Percentiles rank a stretch among this genome's conserved stretches.
These are phyloP conservation scores for Dryobota labecula DNA, from an alignment of 2,888 invertebrate genomes.

Conservation along the genomic window DNA sequence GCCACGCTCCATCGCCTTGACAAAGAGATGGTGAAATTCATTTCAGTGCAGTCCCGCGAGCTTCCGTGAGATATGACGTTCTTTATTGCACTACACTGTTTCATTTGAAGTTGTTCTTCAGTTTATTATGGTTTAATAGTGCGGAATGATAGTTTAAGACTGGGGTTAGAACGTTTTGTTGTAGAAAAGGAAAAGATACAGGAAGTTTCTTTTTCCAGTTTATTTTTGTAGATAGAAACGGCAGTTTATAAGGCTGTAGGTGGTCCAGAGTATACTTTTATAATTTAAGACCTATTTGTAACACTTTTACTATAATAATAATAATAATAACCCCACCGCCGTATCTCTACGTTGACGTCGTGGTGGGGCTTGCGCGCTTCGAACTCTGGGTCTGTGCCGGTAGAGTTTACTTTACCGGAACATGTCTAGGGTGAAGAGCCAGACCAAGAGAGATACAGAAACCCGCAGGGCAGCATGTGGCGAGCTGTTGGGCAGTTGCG, in stretches of 20 bases:
- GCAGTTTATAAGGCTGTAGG: background rate
- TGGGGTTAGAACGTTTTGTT: slow-evolving; percentile 47
- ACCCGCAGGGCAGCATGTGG: too few species aligned
- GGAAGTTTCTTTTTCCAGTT: slow-evolving; percentile 4
- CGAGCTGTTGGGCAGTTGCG: too few species aligned
- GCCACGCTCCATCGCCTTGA: slow-evolving; percentile 61
- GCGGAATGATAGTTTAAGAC: slow-evolving; percentile 61
- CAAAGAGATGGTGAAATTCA: slow-evolving; percentile 68
- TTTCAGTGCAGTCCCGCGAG: slow-evolving; percentile 63
- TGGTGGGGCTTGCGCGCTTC: too few species aligned
- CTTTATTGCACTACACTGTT: slow-evolving; percentile 69
- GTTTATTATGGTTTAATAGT: slow-evolving; percentile 67
- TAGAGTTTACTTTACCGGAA: too few species aligned
- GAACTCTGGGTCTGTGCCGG: too few species aligned
- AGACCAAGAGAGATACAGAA: too few species aligned
- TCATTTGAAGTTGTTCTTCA: slow-evolving; percentile 67
- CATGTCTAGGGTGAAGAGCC: too few species aligned
- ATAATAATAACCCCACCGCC: too few species aligned
- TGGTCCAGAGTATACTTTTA: background rate
- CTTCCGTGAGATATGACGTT: slow-evolving; percentile 68
- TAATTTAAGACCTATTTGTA: background rate
- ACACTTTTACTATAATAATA: too few species aligned
- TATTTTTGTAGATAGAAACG: slow-evolving; percentile 9
- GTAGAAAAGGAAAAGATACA: slow-evolving; percentile 17
- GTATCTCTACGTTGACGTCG: too few species aligned